Percentiles rank a stretch among this genome's conserved stretches.
Evolutionary conservation across 2,888 invertebrate genomes (phyloP).

Genomic region (Charanyca ferruginea): DNA sequence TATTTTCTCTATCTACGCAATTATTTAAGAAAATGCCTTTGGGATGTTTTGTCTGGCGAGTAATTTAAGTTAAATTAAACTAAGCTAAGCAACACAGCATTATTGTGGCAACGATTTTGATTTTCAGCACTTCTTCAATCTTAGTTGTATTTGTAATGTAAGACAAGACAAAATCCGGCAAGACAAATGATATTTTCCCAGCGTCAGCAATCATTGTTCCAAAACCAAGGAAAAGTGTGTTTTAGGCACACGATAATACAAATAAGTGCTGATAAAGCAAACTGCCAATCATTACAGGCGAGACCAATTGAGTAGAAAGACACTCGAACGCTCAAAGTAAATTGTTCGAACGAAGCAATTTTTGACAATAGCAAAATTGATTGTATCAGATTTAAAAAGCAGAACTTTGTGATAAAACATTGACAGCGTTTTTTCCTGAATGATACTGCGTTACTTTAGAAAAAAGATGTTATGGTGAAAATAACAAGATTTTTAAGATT

Average conservation of each 20-base stretch:
- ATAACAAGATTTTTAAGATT: neutral
- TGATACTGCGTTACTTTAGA: neutral
- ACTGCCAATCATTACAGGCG: conserved; percentile 19
- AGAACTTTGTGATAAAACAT: conserved; percentile 2
- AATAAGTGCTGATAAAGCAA: conserved; percentile 7
- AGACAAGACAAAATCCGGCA: neutral
- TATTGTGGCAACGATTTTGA: too few relatives aligned
- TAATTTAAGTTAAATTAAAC: too few relatives aligned
- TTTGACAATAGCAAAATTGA: conserved; percentile 25
- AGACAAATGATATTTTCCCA: neutral
- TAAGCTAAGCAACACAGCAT: too few relatives aligned
- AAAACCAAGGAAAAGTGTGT: conserved; percentile 3
- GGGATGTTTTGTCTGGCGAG: too few relatives aligned
- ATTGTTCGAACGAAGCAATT: conserved; percentile 34
- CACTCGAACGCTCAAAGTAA: conserved; percentile 26
- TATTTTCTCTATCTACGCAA: too few relatives aligned
- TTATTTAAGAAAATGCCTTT: too few relatives aligned
- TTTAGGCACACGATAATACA: conserved; percentile 11
- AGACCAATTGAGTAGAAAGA: conserved; percentile 42
- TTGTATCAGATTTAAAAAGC: conserved; percentile 26
- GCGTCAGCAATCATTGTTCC: neutral
- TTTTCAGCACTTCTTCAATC: too few relatives aligned
- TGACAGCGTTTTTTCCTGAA: neutral
- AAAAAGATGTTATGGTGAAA: neutral
- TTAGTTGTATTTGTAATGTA: too few relatives aligned